Evolutionary conservation across 2,113 vertebrate genomes (phyloP).

Genomic region (Uria aalge): DNA sequence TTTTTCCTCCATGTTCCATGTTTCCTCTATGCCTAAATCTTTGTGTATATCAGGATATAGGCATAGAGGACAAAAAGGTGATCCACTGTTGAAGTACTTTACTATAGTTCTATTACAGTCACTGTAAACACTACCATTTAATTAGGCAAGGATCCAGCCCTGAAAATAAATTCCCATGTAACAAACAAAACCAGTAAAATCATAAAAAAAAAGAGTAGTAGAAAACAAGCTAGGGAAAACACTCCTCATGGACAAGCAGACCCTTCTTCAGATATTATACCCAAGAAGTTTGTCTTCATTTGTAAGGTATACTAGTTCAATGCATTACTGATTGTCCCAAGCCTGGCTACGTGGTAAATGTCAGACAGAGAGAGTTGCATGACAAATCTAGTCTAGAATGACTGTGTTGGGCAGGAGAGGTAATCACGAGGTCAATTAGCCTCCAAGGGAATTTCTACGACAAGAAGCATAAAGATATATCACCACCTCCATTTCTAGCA

Average conservation of each 20-base stretch:
- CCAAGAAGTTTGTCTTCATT: background rate
- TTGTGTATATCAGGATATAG: background rate
- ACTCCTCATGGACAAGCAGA: background rate
- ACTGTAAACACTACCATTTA: background rate
- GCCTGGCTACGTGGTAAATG: background rate
- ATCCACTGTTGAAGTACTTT: background rate
- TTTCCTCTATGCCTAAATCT: background rate
- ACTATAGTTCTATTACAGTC: background rate
- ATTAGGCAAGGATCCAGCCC: background rate
- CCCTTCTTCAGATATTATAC: background rate
- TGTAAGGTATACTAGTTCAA: background rate
- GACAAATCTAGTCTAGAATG: conserved; percentile 17
- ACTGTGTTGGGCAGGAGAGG: conserved; percentile 6
- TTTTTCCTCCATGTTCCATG: background rate
- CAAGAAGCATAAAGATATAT: background rate
- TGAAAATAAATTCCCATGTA: background rate
- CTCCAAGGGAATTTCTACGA: conserved; percentile 10
- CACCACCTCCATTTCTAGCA: background rate
- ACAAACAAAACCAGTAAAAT: background rate
- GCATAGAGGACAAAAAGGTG: background rate
- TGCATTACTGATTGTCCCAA: background rate
- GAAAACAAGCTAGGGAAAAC: background rate
- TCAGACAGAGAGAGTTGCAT: background rate
- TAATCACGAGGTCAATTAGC: background rate
- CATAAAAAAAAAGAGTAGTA: background rate